phyloP scores from a whole-genome alignment of 1,140 invertebrate species.

The Drosophila fuyamai region DNA sequence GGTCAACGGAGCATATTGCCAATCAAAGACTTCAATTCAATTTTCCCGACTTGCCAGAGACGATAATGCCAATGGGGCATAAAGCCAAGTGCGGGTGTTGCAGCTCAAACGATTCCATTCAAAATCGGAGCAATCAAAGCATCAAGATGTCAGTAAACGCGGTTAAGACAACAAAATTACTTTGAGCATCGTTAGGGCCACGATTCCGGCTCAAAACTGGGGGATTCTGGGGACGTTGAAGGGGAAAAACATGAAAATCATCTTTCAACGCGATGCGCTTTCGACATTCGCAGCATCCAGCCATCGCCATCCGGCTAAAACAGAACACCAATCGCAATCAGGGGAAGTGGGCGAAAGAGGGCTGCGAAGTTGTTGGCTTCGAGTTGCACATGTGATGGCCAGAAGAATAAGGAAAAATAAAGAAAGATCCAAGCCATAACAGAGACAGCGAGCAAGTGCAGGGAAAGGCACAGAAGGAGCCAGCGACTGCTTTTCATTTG shows the following conservation, averaged over 20 bases:
- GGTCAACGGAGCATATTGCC: conserved; percentile 63
- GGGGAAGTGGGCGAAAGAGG: conserved; percentile 35
- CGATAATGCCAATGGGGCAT: conserved; percentile 66
- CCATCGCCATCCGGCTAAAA: conserved; percentile 12
- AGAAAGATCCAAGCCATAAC: conserved; percentile 6
- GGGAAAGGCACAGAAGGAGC: conserved; percentile 52
- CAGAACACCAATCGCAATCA: conserved; percentile 47
- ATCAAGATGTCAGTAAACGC: conserved; percentile 79
- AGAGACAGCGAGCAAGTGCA: conserved; percentile 56
- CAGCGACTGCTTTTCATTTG: conserved; percentile 66
- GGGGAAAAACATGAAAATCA: conserved; percentile 81
- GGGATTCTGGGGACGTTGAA: conserved; percentile 2
- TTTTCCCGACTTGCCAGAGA: conserved; percentile 60
- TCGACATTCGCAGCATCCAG: conserved; percentile 38
- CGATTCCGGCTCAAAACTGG: conserved; percentile 36
- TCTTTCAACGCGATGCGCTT: conserved; percentile 75
- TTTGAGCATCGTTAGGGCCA: conserved; percentile 70
- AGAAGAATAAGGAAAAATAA: conserved; percentile 6
- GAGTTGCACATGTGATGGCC: conserved; percentile 39
- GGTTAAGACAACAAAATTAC: conserved; percentile 80
- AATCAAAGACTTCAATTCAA: conserved; percentile 77
- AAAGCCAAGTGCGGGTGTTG: conserved; percentile 66
- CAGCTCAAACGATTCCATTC: conserved; percentile 64
- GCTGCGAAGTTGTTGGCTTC: conserved; percentile 8
- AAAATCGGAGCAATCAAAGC: conserved; percentile 78